Evolutionary conservation across 2,797 vertebrate genomes (phyloP).

Genomic region (Acomys russatus): DNA sequence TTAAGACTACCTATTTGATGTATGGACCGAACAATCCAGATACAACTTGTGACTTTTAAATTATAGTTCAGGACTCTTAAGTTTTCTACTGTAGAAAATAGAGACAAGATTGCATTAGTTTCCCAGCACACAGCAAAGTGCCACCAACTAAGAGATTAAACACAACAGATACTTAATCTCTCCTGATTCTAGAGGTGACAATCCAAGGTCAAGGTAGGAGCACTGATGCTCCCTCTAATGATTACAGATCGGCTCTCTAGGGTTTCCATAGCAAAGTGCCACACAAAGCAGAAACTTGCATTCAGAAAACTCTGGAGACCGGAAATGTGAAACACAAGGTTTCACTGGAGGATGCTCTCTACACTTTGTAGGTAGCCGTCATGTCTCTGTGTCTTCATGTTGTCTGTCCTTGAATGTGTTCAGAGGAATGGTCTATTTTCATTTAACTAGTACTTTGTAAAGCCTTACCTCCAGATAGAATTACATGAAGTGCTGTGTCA

Average conservation of each 20-base stretch:
- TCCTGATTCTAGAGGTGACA: neutral
- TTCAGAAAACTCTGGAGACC: neutral
- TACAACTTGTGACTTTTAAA: neutral
- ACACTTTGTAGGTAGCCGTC: neutral
- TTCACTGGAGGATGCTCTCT: neutral
- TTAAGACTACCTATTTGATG: neutral
- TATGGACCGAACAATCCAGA: neutral
- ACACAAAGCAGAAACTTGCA: neutral
- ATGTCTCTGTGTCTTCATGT: neutral
- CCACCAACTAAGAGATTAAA: neutral
- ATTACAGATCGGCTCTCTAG: neutral
- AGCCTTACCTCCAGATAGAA: neutral
- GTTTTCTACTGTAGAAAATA: neutral
- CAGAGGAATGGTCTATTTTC: neutral
- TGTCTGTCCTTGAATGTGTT: neutral
- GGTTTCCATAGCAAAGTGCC: neutral
- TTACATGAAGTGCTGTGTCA: neutral
- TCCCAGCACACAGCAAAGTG: neutral
- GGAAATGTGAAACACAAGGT: neutral
- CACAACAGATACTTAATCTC: neutral
- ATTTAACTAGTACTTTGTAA: neutral
- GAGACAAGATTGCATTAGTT: neutral
- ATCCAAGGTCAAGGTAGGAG: neutral
- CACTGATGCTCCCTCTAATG: neutral
- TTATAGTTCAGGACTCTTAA: conserved; percentile 5